These are phyloP conservation scores for Drosophila miranda DNA, from an alignment of 1,140 invertebrate genomes.

Conservation along the genomic window DNA sequence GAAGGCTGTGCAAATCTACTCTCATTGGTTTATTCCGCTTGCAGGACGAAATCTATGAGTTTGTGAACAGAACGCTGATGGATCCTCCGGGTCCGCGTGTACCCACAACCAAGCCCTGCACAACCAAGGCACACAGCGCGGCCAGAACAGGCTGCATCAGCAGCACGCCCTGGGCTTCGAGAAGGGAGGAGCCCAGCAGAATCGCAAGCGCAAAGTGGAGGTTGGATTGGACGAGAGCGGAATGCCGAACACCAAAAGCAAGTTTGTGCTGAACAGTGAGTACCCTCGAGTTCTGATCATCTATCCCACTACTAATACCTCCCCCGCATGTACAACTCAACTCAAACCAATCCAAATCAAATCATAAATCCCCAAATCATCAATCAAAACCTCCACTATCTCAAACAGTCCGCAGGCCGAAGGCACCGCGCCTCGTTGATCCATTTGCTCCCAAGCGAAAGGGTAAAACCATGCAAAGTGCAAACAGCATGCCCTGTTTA, in stretches of 20 bases:
- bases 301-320: constrained; percentile 12
- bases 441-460: constrained; percentile 79
- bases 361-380: not conserved
- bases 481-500: not conserved
- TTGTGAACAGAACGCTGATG: constrained; percentile 84
- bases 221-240: constrained; percentile 36
- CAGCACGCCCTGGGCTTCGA: constrained; percentile 51
- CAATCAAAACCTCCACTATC: constrained; percentile 5
- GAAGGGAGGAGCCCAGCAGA: constrained; percentile 40
- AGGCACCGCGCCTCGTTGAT: constrained; percentile 66
- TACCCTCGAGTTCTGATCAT: constrained; percentile 1
- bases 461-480: constrained; percentile 57
- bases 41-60: constrained; percentile 86
- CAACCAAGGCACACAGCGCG: constrained; percentile 5
- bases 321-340: constrained; percentile 24
- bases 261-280: constrained; percentile 61
- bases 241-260: constrained; percentile 46
- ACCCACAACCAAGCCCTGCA: constrained; percentile 66
- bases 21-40: constrained; percentile 11
- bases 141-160: constrained; percentile 46
- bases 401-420: constrained; percentile 52
- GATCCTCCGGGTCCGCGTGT: constrained; percentile 85
- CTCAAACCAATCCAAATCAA: not conserved
- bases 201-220: constrained; percentile 52
- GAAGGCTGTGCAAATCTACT: not conserved